Percentiles rank a stretch among this genome's conserved stretches.
These are phyloP conservation scores for Scaptomyza flava DNA, from an alignment of 2,888 invertebrate species.

Conservation along the genomic window DNA sequence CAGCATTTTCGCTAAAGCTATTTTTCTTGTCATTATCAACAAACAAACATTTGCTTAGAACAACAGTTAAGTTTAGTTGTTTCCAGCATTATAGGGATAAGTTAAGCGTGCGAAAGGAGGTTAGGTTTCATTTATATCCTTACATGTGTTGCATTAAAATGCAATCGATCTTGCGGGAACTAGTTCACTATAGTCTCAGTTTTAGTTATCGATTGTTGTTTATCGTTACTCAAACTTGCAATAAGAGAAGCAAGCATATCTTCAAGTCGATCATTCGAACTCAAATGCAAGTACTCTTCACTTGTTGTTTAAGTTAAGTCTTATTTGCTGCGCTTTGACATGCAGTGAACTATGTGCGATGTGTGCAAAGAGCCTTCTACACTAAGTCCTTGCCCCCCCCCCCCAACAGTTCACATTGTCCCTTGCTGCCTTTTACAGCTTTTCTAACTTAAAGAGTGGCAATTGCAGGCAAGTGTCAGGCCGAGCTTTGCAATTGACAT, in stretches of 20 bases:
- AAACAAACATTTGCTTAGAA: slow-evolving; percentile 19
- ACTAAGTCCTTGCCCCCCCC: no score
- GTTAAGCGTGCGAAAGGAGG: no score
- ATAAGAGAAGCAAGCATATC: neutral
- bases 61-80: neutral
- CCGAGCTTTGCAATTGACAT: slow-evolving; percentile 65
- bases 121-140: no score
- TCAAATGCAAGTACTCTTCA: neutral
- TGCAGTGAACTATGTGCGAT: slow-evolving; percentile 38
- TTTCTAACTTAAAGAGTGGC: slow-evolving; percentile 42
- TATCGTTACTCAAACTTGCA: neutral
- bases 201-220: neutral
- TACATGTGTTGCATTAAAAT: no score
- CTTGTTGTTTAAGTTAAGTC: slow-evolving; percentile 24
- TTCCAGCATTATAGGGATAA: no score
- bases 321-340: slow-evolving; percentile 39
- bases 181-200: neutral
- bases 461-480: slow-evolving; percentile 56
- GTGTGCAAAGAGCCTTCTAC: slow-evolving; percentile 7
- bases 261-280: neutral
- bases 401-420: neutral
- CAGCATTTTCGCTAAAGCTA: slow-evolving; percentile 22
- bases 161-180: neutral
- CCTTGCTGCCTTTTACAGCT: slow-evolving; percentile 4
- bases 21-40: slow-evolving; percentile 21